Evolutionary conservation across 2,113 vertebrate species (phyloP).

Genomic region (Mus spicilegus): DNA sequence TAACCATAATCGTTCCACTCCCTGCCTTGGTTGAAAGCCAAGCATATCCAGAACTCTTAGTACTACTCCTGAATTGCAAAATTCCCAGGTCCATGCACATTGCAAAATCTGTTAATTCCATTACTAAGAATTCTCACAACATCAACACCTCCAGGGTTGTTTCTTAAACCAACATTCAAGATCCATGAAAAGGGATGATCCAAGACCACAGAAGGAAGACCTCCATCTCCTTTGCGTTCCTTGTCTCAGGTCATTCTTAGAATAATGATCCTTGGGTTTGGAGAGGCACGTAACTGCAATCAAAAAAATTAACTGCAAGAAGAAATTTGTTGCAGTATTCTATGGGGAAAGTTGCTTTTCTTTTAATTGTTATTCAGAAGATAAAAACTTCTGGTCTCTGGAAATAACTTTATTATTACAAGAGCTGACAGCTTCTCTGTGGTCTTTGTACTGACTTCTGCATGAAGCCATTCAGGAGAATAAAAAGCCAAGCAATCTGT

Average conservation of each 20-base stretch:
- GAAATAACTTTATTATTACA: not conserved
- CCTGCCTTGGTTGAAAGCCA: no score
- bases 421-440: not conserved
- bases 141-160: no score
- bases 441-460: not conserved
- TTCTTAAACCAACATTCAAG: no score
- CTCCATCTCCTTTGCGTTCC: not conserved
- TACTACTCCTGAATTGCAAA: no score
- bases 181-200: not conserved
- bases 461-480: not conserved
- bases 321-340: not conserved
- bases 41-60: no score
- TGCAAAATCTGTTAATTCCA: no score
- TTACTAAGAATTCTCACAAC: no score
- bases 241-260: not conserved
- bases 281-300: not conserved
- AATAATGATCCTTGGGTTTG: not conserved
- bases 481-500: not conserved
- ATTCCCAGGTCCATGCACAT: no score
- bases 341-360: not conserved
- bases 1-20: no score
- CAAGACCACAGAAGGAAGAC: not conserved
- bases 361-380: not conserved
- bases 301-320: not conserved
- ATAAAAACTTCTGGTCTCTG: not conserved